These are phyloP conservation scores for Sipha maydis DNA, from an alignment of 2,888 invertebrate genomes.

Conservation along the genomic window DNA sequence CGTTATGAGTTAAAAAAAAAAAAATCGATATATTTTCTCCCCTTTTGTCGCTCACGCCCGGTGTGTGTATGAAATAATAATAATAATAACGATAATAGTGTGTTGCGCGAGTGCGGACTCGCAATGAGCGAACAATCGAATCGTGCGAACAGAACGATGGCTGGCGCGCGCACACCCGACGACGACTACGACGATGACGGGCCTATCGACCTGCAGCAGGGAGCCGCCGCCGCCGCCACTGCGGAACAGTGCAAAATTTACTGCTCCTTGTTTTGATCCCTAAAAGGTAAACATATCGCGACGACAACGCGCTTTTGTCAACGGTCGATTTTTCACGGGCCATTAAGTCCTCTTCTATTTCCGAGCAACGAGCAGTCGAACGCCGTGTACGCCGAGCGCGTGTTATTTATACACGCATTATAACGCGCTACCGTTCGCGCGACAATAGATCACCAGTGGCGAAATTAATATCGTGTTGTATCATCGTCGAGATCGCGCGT, in stretches of 20 bases:
- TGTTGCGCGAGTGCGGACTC: too few species aligned
- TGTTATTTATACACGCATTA: neutral
- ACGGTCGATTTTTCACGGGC: conserved; percentile 61
- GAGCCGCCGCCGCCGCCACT: neutral
- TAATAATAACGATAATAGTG: too few species aligned
- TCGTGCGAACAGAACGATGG: neutral
- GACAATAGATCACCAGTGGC: conserved; percentile 44
- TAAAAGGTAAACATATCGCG: conserved; percentile 1
- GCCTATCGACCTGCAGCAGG: neutral
- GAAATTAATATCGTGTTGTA: conserved; percentile 35
- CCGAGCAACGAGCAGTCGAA: neutral
- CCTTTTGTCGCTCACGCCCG: too few species aligned
- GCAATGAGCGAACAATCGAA: neutral
- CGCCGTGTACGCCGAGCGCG: neutral
- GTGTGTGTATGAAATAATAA: too few species aligned
- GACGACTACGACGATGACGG: neutral
- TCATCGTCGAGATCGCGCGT: conserved; percentile 1
- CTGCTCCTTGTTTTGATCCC: conserved; percentile 24
- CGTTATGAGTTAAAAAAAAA: too few species aligned
- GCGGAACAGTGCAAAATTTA: neutral
- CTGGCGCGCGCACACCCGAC: too few species aligned
- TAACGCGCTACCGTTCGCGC: neutral
- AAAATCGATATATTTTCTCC: too few species aligned
- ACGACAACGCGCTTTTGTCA: conserved; percentile 42
- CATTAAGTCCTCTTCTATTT: conserved; percentile 57